These are phyloP conservation scores for Parthenolecanium corni DNA, from an alignment of 2,888 invertebrate species.

Conservation along the genomic window DNA sequence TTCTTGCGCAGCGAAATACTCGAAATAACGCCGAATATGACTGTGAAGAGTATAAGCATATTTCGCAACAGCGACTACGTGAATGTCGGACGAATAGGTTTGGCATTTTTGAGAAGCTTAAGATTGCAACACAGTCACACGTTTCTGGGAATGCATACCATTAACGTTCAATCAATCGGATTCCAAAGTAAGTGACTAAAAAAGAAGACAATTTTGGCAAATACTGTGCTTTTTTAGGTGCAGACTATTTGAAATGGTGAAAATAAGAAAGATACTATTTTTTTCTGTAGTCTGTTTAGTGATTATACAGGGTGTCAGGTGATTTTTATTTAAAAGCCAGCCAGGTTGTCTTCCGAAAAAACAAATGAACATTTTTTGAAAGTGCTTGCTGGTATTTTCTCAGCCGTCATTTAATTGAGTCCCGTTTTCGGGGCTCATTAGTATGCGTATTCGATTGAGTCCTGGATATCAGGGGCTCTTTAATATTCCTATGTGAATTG, in stretches of 20 bases:
- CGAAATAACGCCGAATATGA: constrained; percentile 26
- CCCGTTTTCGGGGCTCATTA: too few species aligned
- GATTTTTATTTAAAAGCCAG: too few species aligned
- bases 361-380: too few species aligned
- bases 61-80: constrained; percentile 30
- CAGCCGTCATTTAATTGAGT: too few species aligned
- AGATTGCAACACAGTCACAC: constrained; percentile 36
- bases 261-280: neutral
- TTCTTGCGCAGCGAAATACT: constrained; percentile 21
- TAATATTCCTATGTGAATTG: too few species aligned
- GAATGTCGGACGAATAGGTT: constrained; percentile 37
- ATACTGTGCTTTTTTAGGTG: neutral
- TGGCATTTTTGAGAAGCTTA: constrained; percentile 37
- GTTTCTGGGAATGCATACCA: constrained; percentile 36
- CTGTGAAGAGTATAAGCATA: constrained; percentile 16
- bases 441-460: too few species aligned
- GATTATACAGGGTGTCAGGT: too few species aligned
- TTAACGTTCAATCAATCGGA: constrained; percentile 38
- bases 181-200: constrained; percentile 35
- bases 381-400: too few species aligned
- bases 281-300: neutral
- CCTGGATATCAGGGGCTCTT: too few species aligned
- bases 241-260: neutral
- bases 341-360: too few species aligned
- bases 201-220: neutral